Evolutionary conservation across 2,113 vertebrate species (phyloP).

Genomic region (Acanthisitta chloris): DNA sequence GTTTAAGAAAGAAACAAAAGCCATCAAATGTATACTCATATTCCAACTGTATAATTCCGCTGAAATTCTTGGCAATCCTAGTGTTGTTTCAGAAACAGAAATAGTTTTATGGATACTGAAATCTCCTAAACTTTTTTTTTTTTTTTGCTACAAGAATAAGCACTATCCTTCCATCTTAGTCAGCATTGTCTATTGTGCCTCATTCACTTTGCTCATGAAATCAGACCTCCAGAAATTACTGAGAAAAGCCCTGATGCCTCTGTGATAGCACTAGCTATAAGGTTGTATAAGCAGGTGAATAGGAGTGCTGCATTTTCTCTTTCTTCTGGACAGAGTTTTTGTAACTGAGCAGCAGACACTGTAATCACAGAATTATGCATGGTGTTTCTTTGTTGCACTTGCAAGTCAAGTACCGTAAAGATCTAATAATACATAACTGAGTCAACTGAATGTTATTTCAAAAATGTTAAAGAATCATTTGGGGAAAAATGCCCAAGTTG

Average conservation of each 20-base stretch:
- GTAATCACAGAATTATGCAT: background rate
- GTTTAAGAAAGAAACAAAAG: background rate
- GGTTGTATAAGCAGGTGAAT: background rate
- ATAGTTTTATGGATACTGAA: background rate
- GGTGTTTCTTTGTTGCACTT: background rate
- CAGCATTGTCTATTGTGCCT: background rate
- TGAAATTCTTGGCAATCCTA: background rate
- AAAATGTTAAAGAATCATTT: background rate
- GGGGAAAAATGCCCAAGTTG: fast-evolving
- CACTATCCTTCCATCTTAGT: background rate
- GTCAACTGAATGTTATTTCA: background rate
- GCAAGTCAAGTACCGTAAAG: background rate
- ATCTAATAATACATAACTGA: background rate
- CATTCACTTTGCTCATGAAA: background rate
- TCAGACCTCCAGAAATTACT: background rate
- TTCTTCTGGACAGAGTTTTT: background rate
- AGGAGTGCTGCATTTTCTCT: background rate
- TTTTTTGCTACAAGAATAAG: background rate
- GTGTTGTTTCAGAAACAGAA: background rate
- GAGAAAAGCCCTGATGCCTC: background rate
- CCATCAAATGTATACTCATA: background rate
- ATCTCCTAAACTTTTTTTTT: background rate
- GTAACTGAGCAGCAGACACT: background rate
- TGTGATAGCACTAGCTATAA: background rate
- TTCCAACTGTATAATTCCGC: background rate